These are phyloP conservation scores for Propithecus perrieri DNA, from an alignment of 2,797 vertebrate genomes.

Conservation along the genomic window DNA sequence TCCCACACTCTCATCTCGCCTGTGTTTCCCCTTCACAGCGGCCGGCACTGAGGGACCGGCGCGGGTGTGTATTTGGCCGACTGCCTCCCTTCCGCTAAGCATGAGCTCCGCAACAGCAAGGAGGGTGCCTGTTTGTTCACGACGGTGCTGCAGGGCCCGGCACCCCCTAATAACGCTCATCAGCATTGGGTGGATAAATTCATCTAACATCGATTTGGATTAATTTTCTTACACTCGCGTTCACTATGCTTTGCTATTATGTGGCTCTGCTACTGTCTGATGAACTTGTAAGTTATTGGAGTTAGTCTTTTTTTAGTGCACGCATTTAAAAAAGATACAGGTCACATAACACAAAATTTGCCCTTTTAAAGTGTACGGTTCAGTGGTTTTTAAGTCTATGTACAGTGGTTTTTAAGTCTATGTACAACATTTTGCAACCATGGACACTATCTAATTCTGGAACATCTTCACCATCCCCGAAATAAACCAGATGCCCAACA, in stretches of 20 bases:
- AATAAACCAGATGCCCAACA: not conserved
- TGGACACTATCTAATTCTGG: not conserved
- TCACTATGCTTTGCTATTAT: not conserved
- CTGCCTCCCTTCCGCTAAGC: not conserved
- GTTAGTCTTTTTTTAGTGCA: not conserved
- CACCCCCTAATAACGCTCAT: not conserved
- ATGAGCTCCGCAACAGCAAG: not conserved
- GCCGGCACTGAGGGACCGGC: accelerated
- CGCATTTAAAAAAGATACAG: not conserved
- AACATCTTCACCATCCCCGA: not conserved
- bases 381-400: not conserved
- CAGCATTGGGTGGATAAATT: not conserved
- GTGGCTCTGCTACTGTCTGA: not conserved
- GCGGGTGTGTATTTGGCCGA: not conserved
- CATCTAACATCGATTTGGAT: not conserved
- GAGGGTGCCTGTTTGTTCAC: not conserved
- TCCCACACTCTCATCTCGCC: too few relatives aligned
- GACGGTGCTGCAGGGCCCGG: not conserved
- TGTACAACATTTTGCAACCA: not conserved
- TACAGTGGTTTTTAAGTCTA: not conserved
- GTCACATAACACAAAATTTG: not conserved
- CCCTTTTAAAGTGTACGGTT: not conserved
- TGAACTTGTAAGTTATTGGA: not conserved
- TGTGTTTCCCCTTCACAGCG: not conserved
- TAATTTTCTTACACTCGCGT: not conserved